These are phyloP conservation scores for Plebejus anna DNA, from an alignment of 2,888 invertebrate genomes.

Conservation along the genomic window DNA sequence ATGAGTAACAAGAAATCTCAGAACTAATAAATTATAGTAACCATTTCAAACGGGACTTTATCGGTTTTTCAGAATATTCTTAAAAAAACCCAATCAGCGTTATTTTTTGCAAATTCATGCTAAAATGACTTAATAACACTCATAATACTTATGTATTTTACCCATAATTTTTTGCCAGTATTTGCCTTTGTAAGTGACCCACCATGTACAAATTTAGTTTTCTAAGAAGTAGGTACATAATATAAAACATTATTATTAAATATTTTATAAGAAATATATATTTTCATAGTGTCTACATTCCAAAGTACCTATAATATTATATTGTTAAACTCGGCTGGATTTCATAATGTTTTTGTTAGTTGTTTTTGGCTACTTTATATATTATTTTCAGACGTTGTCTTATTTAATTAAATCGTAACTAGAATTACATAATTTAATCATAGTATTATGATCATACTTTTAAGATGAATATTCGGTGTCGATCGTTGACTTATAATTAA, in stretches of 20 bases:
- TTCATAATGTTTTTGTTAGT: neutral
- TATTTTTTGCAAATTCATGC: neutral
- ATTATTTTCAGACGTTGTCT: neutral
- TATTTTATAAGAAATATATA: neutral
- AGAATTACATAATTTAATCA: neutral
- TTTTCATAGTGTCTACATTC: neutral
- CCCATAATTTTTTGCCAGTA: neutral
- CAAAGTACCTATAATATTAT: neutral
- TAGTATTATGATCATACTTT: neutral
- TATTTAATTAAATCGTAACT: neutral
- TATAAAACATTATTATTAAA: slow-evolving; percentile 15
- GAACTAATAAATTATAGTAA: neutral
- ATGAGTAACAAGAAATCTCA: slow-evolving; percentile 36
- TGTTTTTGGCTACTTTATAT: neutral
- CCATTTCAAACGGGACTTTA: neutral
- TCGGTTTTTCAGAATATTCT: neutral
- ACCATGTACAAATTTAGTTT: slow-evolving; percentile 17
- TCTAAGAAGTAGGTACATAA: neutral
- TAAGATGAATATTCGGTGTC: neutral
- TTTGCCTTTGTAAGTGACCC: slow-evolving; percentile 25
- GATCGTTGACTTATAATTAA: neutral
- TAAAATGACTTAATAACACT: neutral
- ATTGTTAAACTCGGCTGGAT: neutral
- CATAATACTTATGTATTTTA: neutral
- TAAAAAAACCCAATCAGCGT: neutral